These are phyloP conservation scores for Mamestra configurata DNA, from an alignment of 1,140 invertebrate genomes.

Conservation along the genomic window DNA sequence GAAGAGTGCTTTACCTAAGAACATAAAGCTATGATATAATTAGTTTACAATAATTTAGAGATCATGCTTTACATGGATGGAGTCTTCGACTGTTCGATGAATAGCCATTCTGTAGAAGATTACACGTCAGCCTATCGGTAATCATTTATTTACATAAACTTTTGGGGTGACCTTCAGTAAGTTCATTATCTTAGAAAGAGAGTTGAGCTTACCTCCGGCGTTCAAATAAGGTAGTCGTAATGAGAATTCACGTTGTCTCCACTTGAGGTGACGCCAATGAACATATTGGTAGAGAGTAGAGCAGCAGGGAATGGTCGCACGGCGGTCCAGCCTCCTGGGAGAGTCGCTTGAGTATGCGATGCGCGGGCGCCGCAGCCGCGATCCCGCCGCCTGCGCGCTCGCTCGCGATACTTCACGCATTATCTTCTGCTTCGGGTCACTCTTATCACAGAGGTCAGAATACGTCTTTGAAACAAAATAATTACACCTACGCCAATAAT, in stretches of 20 bases:
- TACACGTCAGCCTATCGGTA: conserved; percentile 20
- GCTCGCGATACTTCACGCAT: conserved; percentile 64
- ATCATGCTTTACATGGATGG: conserved; percentile 6
- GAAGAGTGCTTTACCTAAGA: background rate
- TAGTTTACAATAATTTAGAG: background rate
- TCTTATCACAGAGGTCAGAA: conserved; percentile 72
- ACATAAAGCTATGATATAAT: background rate
- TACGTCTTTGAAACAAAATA: conserved; percentile 69
- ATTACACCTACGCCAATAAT: conserved; percentile 55
- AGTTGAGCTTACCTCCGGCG: conserved; percentile 68
- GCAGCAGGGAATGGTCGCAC: conserved; percentile 26
- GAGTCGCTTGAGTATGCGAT: conserved; percentile 54
- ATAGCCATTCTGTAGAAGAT: conserved; percentile 7
- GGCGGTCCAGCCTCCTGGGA: conserved; percentile 60
- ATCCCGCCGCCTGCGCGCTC: conserved; percentile 43
- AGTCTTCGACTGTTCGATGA: conserved; percentile 6
- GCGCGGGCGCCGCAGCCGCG: conserved; percentile 24
- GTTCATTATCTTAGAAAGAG: conserved; percentile 40
- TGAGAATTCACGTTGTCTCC: conserved; percentile 84
- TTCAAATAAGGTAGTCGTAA: conserved; percentile 86
- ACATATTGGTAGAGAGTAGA: conserved; percentile 77
- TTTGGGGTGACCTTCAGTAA: conserved; percentile 66
- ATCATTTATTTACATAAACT: conserved; percentile 57
- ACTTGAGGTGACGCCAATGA: conserved; percentile 84
- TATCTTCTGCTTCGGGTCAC: conserved; percentile 74